Percentiles rank a stretch among this genome's conserved stretches.
Conservation (phyloP, 2,888 invertebrate species). For the Andrena haemorrhoa region DNA sequence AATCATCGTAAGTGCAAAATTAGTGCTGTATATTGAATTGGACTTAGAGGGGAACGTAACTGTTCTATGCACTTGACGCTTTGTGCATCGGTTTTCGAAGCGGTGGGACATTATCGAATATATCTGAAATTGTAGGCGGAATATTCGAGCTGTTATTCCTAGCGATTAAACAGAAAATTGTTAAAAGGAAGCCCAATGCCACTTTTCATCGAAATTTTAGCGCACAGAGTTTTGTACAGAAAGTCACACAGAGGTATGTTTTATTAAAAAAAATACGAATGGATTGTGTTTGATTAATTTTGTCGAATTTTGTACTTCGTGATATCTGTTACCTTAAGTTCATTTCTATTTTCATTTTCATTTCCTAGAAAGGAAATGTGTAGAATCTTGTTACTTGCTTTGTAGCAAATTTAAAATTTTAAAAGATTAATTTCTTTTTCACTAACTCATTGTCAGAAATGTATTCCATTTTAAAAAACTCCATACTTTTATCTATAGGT, state of each 20-base stretch:
- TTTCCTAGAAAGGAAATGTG: no score
- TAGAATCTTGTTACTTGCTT: not conserved
- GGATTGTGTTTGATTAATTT: slow-evolving; percentile 7
- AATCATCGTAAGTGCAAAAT: slow-evolving; percentile 12
- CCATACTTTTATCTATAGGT: no score
- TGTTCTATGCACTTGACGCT: slow-evolving; percentile 4
- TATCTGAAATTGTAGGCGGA: not conserved
- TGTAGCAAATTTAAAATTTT: no score
- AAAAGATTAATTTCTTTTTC: not conserved
- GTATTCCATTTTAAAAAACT: no score
- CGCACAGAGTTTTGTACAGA: slow-evolving; percentile 16
- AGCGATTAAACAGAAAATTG: not conserved
- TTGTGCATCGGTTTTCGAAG: slow-evolving; percentile 3
- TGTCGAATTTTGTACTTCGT: not conserved
- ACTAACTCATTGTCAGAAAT: not conserved
- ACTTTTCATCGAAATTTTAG: not conserved
- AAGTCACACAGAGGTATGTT: not conserved
- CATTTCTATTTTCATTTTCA: not conserved
- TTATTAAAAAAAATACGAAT: not conserved
- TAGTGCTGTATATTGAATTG: slow-evolving; percentile 14
- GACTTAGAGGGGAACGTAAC: not conserved
- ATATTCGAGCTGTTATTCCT: not conserved
- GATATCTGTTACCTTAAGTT: not conserved
- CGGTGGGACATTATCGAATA: not conserved
- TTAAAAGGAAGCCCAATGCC: not conserved